phyloP scores from a whole-genome alignment of 2,888 invertebrate genomes.

The Graphium colonna region DNA sequence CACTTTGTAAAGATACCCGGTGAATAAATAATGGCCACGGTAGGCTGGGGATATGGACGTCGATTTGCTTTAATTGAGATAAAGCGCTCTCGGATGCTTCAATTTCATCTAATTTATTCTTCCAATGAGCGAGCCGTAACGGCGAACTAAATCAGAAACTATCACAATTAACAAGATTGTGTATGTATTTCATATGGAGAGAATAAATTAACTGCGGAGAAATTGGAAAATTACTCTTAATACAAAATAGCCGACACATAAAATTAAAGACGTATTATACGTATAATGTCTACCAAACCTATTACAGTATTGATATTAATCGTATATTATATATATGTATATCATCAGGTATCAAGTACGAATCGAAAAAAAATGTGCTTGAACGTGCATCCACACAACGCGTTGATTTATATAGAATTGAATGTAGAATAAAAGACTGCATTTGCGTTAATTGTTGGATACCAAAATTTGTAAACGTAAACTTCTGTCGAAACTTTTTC shows the following conservation, averaged over 20 bases:
- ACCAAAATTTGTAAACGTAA: slow-evolving; percentile 32
- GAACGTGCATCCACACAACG: no score
- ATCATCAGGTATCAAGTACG: no score
- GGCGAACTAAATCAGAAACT: not conserved
- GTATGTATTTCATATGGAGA: not conserved
- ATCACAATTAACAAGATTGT: not conserved
- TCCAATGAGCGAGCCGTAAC: not conserved
- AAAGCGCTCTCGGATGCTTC: slow-evolving; percentile 26
- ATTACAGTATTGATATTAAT: no score
- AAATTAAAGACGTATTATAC: no score
- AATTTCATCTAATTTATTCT: slow-evolving; percentile 19
- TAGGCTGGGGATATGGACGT: slow-evolving; percentile 35
- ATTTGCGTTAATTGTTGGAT: slow-evolving; percentile 7
- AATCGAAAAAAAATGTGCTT: no score
- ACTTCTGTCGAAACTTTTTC: slow-evolving; percentile 41
- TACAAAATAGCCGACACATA: no score
- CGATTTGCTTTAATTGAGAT: slow-evolving; percentile 41
- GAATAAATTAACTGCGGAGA: not conserved
- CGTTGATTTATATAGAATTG: no score
- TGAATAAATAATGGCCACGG: slow-evolving; percentile 31
- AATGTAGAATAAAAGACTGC: no score
- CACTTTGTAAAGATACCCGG: not conserved
- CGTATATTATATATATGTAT: no score
- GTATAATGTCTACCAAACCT: no score
- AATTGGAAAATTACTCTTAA: no score